Evolutionary conservation across 1,140 invertebrate genomes (phyloP).

Genomic region (Eciton burchellii): DNA sequence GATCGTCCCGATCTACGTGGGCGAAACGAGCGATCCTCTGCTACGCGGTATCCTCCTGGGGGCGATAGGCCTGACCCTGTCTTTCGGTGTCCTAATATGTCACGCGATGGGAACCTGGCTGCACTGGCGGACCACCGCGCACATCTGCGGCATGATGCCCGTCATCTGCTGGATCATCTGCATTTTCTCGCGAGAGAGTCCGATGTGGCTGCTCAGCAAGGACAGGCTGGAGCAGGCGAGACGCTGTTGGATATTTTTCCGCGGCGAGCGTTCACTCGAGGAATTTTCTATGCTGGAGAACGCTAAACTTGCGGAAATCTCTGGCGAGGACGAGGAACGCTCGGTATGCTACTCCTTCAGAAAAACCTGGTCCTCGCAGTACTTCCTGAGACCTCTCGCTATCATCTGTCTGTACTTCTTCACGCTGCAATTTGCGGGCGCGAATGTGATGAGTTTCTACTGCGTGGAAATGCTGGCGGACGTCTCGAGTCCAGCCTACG

Average conservation of each 20-base stretch:
- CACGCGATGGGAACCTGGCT: constrained; percentile 88
- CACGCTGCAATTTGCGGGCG: constrained; percentile 88
- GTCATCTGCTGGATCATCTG: constrained; percentile 84
- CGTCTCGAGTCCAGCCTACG: constrained; percentile 85
- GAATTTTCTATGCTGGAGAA: constrained; percentile 64
- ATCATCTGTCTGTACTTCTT: constrained; percentile 88
- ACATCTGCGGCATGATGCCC: constrained; percentile 85
- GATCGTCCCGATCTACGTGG: constrained; percentile 83
- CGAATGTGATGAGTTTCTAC: constrained; percentile 91
- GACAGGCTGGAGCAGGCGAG: constrained; percentile 85
- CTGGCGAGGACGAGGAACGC: neutral
- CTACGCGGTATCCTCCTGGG: constrained; percentile 87
- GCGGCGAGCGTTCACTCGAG: constrained; percentile 56
- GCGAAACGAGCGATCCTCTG: constrained; percentile 87
- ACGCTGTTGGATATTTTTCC: constrained; percentile 81
- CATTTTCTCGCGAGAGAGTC: constrained; percentile 89
- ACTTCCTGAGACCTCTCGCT: constrained; percentile 87
- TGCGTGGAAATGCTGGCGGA: constrained; percentile 88
- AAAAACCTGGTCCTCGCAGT: constrained; percentile 14
- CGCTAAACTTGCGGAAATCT: neutral
- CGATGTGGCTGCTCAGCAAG: constrained; percentile 88
- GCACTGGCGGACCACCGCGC: constrained; percentile 87
- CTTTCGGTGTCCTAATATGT: constrained; percentile 86
- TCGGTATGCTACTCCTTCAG: constrained; percentile 17
- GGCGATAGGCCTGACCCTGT: constrained; percentile 85